Conservation (phyloP, 2,113 vertebrate genomes). For the Colaptes auratus region DNA sequence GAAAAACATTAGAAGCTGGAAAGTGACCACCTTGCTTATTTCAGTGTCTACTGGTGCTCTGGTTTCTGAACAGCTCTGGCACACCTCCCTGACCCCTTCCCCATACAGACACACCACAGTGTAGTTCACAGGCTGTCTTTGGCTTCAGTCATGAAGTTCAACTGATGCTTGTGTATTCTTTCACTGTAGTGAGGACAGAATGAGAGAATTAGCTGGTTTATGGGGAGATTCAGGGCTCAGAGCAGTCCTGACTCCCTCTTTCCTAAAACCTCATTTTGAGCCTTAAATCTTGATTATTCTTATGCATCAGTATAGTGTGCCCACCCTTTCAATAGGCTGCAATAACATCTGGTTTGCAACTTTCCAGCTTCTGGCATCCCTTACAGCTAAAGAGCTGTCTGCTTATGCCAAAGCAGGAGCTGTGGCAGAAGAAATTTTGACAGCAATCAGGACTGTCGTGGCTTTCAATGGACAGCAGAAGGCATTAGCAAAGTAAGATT, state of each 20-base stretch:
- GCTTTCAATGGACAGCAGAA: slow-evolving; percentile 76
- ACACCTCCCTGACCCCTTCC: neutral
- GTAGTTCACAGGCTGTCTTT: neutral
- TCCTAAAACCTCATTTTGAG: neutral
- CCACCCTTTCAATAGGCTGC: neutral
- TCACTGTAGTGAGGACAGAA: neutral
- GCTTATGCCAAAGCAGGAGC: slow-evolving; percentile 74
- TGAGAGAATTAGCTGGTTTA: neutral
- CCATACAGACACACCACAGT: no score
- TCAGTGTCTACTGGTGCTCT: neutral
- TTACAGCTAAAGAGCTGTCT: slow-evolving; percentile 67
- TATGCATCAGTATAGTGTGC: neutral
- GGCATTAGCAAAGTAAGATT: slow-evolving; percentile 63
- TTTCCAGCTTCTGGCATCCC: slow-evolving; percentile 59
- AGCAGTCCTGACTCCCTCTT: neutral
- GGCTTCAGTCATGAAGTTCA: neutral
- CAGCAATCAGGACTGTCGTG: slow-evolving; percentile 70
- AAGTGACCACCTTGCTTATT: neutral
- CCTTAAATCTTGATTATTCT: neutral
- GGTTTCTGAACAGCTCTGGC: neutral
- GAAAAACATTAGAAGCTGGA: neutral
- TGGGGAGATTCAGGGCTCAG: neutral
- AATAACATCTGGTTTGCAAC: neutral
- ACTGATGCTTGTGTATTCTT: neutral
- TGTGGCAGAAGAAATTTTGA: slow-evolving; percentile 72